Evolutionary conservation across 2,888 invertebrate genomes (phyloP).

Genomic region (Clanis bilineata): DNA sequence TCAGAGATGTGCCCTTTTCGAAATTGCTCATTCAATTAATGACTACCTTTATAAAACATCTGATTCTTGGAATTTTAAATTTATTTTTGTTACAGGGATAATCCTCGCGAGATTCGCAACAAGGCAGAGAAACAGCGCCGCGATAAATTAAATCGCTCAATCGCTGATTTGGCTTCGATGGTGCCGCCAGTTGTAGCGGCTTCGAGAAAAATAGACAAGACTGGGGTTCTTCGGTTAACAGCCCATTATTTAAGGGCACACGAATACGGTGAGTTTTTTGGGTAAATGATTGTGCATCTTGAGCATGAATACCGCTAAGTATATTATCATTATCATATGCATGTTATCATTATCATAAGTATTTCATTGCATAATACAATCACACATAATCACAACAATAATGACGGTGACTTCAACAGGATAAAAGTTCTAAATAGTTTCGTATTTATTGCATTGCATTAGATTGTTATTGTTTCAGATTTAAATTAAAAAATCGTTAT

Average conservation of each 20-base stretch:
- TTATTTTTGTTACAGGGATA: conserved; percentile 46
- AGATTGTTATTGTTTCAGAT: too few species aligned
- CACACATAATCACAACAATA: too few species aligned
- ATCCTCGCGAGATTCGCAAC: conserved; percentile 88
- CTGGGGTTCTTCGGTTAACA: conserved; percentile 92
- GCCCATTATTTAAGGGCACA: conserved; percentile 92
- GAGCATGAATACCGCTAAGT: not conserved
- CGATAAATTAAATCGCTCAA: conserved; percentile 92
- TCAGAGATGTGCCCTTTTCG: too few species aligned
- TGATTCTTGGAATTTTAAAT: not conserved
- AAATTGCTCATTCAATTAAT: too few species aligned
- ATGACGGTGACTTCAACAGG: too few species aligned
- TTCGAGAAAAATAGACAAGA: conserved; percentile 92
- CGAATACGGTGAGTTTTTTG: conserved; percentile 81
- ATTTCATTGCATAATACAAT: too few species aligned
- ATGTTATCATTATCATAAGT: too few species aligned
- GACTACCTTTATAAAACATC: too few species aligned
- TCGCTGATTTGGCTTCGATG: conserved; percentile 89
- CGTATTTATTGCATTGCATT: too few species aligned
- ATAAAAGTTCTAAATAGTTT: too few species aligned
- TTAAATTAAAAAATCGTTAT: too few species aligned
- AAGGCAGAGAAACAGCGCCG: conserved; percentile 94
- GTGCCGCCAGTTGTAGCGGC: conserved; percentile 91
- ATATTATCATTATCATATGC: too few species aligned
- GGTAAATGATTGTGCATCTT: not conserved